Evolutionary conservation across 2,797 vertebrate genomes (phyloP).

Genomic region (Spinus pinus): DNA sequence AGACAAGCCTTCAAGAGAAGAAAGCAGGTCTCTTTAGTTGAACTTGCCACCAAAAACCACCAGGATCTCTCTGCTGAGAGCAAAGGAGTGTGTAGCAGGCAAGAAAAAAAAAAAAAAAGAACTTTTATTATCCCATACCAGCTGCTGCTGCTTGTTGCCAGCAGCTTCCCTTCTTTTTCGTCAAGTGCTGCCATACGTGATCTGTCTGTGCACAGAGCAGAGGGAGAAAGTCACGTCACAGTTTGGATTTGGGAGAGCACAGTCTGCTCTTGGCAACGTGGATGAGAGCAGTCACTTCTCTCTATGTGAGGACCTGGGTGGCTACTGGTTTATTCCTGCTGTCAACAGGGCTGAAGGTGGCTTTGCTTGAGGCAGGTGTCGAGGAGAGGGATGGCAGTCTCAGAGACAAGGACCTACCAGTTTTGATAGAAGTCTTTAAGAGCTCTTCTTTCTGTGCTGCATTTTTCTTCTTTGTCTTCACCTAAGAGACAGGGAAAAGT

Average conservation of each 20-base stretch:
- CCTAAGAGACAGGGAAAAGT: neutral
- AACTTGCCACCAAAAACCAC: neutral
- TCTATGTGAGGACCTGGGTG: neutral
- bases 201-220: neutral
- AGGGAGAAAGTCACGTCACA: neutral
- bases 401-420: neutral
- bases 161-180: neutral
- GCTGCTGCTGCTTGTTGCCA: constrained; percentile 1
- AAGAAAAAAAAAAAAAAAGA: neutral
- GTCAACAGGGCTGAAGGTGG: neutral
- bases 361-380: neutral
- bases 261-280: neutral
- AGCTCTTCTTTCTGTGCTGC: neutral
- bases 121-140: neutral
- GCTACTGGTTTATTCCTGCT: neutral
- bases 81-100: neutral
- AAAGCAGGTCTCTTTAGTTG: neutral
- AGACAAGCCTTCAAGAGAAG: neutral
- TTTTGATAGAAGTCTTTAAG: neutral
- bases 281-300: neutral
- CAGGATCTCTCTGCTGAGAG: neutral
- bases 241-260: neutral
- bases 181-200: neutral
- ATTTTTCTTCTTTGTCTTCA: neutral
- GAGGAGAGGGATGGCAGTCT: neutral